phyloP scores from a whole-genome alignment of 2,888 invertebrate genomes.

The Leptogaster cylindrica region DNA sequence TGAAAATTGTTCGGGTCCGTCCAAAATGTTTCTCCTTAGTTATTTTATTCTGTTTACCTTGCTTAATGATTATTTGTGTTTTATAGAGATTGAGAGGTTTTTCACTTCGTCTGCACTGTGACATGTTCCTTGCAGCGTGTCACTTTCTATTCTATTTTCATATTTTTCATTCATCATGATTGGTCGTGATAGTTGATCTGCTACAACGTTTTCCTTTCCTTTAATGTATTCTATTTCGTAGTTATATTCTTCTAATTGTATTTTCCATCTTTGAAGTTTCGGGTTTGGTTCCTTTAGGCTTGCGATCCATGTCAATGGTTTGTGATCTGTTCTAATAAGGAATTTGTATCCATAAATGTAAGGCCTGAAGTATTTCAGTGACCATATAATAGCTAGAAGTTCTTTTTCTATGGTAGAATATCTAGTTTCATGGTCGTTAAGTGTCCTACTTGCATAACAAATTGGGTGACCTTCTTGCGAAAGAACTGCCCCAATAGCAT shows the following conservation, averaged over 20 bases:
- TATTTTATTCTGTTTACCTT: background rate
- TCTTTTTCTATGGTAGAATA: conserved; percentile 46
- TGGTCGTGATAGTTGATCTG: conserved; percentile 43
- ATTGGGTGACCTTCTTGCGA: conserved; percentile 44
- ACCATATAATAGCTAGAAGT: conserved; percentile 44
- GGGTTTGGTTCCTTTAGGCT: too few relatives aligned
- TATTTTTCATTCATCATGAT: conserved; percentile 2
- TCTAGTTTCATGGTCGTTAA: conserved; percentile 45
- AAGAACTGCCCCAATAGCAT: conserved; percentile 47
- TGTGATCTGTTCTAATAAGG: too few relatives aligned
- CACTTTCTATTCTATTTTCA: background rate
- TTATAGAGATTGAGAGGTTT: conserved; percentile 2
- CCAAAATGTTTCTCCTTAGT: background rate
- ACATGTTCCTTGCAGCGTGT: too few relatives aligned
- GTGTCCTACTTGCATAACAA: conserved; percentile 45
- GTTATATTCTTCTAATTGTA: too few relatives aligned
- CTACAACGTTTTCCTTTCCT: too few relatives aligned
- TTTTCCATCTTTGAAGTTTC: too few relatives aligned
- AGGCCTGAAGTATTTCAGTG: conserved; percentile 45
- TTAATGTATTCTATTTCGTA: too few relatives aligned
- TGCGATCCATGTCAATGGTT: too few relatives aligned
- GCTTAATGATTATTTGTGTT: background rate
- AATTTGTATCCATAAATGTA: conserved; percentile 45
- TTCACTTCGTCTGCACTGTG: background rate
- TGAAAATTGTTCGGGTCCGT: background rate